Evolutionary conservation across 1,140 invertebrate species (phyloP).

Genomic region (Papilio aristodemus): DNA sequence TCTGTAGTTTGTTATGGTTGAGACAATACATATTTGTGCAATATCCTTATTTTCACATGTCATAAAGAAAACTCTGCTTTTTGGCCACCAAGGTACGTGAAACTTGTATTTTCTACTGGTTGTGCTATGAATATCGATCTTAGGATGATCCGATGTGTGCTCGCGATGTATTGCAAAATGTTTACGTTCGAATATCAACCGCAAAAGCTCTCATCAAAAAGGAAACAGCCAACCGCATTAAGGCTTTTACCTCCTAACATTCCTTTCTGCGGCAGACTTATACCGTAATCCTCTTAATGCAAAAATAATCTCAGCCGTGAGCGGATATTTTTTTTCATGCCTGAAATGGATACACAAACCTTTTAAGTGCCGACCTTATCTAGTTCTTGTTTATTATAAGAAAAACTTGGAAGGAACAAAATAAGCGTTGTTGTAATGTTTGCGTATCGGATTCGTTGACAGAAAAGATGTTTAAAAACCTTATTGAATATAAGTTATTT

Average conservation of each 20-base stretch:
- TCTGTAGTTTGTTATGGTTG: no score
- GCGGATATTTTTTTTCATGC: conserved; percentile 9
- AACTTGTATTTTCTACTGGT: neutral
- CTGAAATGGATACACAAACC: conserved; percentile 5
- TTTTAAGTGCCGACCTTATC: neutral
- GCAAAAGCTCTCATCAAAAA: conserved; percentile 22
- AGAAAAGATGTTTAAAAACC: neutral
- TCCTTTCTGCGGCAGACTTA: conserved; percentile 17
- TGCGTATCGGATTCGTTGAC: neutral
- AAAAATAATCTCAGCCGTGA: conserved; percentile 15
- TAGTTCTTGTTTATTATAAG: conserved; percentile 9
- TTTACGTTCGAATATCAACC: conserved; percentile 14
- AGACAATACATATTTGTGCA: no score
- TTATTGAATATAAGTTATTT: neutral
- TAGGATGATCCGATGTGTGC: neutral
- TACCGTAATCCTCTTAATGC: conserved; percentile 28
- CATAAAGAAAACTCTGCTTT: no score
- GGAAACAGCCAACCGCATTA: conserved; percentile 23
- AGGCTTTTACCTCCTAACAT: conserved; percentile 20
- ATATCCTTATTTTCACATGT: no score
- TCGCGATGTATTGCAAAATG: neutral
- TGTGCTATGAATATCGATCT: no score
- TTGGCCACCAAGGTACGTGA: no score
- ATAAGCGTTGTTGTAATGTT: neutral
- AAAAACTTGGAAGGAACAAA: conserved; percentile 8